Conservation (phyloP, 2,797 vertebrate species). For the Gallinago stenura region DNA sequence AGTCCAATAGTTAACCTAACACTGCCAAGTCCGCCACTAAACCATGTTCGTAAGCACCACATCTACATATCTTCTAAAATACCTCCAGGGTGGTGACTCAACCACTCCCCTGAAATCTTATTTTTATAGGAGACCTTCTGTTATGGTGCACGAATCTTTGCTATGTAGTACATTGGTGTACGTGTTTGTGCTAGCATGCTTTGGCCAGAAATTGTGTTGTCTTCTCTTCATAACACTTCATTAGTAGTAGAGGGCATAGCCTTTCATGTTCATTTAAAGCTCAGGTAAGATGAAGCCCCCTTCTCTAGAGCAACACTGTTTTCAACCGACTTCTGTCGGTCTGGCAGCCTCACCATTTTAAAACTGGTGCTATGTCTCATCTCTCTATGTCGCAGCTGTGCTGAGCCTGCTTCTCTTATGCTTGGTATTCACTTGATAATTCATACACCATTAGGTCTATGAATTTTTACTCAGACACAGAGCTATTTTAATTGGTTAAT, state of each 20-base stretch:
- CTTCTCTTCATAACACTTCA: background rate
- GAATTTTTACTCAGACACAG: background rate
- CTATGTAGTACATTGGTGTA: accelerated
- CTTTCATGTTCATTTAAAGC: background rate
- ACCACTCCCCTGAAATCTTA: background rate
- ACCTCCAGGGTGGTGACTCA: background rate
- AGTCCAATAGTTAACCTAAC: background rate
- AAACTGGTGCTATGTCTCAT: background rate
- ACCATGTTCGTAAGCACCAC: background rate
- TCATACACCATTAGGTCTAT: background rate
- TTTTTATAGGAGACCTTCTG: background rate
- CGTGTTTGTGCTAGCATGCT: background rate
- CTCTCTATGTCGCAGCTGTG: background rate
- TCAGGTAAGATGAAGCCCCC: background rate
- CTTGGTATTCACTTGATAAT: background rate
- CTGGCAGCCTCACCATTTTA: background rate
- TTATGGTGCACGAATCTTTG: background rate
- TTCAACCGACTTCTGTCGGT: background rate
- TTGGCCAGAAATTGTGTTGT: background rate
- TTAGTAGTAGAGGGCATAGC: background rate
- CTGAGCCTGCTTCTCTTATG: background rate
- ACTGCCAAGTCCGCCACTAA: background rate
- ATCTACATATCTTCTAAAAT: background rate
- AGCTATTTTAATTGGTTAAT: background rate
- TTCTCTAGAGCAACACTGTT: background rate